These are phyloP conservation scores for Nycteola revayana DNA, from an alignment of 2,888 invertebrate species.

Conservation along the genomic window DNA sequence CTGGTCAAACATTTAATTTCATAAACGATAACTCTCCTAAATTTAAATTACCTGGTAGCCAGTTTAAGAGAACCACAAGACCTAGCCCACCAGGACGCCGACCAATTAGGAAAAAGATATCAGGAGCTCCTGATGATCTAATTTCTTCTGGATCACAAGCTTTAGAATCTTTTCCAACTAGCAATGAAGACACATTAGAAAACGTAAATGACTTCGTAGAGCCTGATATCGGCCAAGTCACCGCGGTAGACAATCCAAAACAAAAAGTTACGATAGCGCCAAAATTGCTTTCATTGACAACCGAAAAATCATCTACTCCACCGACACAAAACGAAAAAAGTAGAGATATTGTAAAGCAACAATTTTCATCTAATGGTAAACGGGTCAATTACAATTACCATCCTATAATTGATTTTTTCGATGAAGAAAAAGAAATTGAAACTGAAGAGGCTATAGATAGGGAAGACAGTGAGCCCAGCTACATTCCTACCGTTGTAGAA, in stretches of 20 bases:
- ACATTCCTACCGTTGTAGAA: slow-evolving; percentile 52
- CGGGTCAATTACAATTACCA: slow-evolving; percentile 91
- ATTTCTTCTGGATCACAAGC: slow-evolving; percentile 68
- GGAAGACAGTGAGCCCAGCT: slow-evolving; percentile 57
- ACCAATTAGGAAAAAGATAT: slow-evolving; percentile 71
- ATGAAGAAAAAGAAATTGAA: slow-evolving; percentile 58
- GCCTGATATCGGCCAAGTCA: slow-evolving; percentile 48
- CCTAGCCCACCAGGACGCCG: slow-evolving; percentile 60
- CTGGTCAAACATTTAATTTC: slow-evolving; percentile 57
- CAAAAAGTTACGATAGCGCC: slow-evolving; percentile 59
- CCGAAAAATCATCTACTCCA: slow-evolving; percentile 40
- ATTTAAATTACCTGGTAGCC: slow-evolving; percentile 55
- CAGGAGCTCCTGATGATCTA: slow-evolving; percentile 64
- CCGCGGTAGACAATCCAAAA: slow-evolving; percentile 35
- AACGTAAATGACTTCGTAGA: slow-evolving; percentile 61
- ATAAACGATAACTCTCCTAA: slow-evolving; percentile 58
- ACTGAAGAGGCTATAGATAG: slow-evolving; percentile 63
- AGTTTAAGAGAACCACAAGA: slow-evolving; percentile 63
- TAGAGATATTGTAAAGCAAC: slow-evolving; percentile 39
- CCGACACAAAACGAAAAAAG: slow-evolving; percentile 39
- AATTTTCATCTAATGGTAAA: slow-evolving; percentile 55
- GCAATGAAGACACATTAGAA: slow-evolving; percentile 55
- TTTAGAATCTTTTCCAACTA: slow-evolving; percentile 52
- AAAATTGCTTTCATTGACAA: slow-evolving; percentile 55
- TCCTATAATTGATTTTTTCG: slow-evolving; percentile 91